Conservation (phyloP, 2,797 vertebrate genomes). For the Bovichtus variegatus region DNA sequence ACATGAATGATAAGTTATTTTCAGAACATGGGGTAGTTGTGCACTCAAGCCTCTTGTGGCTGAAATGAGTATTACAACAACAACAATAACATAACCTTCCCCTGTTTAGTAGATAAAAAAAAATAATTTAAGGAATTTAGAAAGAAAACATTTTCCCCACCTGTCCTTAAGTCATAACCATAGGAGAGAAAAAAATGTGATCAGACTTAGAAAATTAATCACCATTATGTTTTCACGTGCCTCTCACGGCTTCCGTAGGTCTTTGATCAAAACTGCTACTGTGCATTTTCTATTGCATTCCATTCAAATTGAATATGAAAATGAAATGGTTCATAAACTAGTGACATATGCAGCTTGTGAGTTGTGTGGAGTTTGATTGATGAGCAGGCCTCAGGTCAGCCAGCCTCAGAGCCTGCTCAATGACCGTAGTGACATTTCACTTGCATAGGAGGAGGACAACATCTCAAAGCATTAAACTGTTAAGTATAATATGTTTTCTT, state of each 20-base stretch:
- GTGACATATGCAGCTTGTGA: not conserved
- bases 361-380: conserved; percentile 2
- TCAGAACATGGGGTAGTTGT: no score
- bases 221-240: no score
- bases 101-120: no score
- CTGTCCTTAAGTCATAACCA: no score
- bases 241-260: not conserved
- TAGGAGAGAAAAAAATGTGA: no score
- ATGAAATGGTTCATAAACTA: not conserved
- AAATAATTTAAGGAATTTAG: no score
- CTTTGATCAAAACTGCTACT: not conserved
- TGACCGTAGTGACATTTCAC: not conserved
- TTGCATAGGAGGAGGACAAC: not conserved
- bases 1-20: no score
- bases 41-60: no score
- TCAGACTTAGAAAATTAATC: no score
- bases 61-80: no score
- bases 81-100: no score
- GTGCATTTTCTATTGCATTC: not conserved
- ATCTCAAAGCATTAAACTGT: not conserved
- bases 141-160: no score
- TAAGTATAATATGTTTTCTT: not conserved
- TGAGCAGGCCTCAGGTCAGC: conserved; percentile 87
- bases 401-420: conserved; percentile 87
- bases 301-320: not conserved